A percentile compares a stretch with the other conserved stretches of the same genome.
Conservation (phyloP, 1,140 invertebrate species). For the Drosophila tsacasi region DNA sequence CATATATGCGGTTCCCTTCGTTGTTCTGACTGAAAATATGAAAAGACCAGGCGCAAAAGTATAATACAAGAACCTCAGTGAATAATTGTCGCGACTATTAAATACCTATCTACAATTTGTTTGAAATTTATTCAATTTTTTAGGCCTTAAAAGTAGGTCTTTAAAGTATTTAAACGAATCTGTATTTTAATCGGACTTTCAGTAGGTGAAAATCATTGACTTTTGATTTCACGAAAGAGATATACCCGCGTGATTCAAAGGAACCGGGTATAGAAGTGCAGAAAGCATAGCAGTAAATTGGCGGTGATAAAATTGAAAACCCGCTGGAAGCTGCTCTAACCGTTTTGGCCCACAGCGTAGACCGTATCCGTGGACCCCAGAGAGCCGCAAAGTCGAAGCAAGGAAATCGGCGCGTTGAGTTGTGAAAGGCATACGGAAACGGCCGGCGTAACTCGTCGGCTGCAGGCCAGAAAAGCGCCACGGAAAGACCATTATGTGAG, state of each 20-base stretch:
- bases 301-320: constrained; percentile 61
- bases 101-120: neutral
- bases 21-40: constrained; percentile 8
- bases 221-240: neutral
- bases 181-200: neutral
- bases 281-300: constrained; percentile 56
- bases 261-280: neutral
- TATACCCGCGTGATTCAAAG: neutral
- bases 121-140: too few relatives aligned
- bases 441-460: constrained; percentile 46
- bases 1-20: constrained; percentile 23
- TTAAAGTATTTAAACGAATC: neutral
- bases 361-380: constrained; percentile 1
- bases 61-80: neutral
- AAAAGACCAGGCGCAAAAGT: neutral
- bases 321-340: constrained; percentile 46
- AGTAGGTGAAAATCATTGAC: neutral
- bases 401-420: constrained; percentile 50
- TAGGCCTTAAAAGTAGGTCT: too few relatives aligned
- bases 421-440: constrained; percentile 60
- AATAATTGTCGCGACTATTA: neutral
- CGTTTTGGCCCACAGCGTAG: constrained; percentile 22
- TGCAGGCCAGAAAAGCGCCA: constrained; percentile 41
- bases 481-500: constrained; percentile 26
- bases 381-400: constrained; percentile 12